Base-by-base conservation (phyloP, 2,888 invertebrate genomes). In the Cremastobaeus sp. region DNA sequence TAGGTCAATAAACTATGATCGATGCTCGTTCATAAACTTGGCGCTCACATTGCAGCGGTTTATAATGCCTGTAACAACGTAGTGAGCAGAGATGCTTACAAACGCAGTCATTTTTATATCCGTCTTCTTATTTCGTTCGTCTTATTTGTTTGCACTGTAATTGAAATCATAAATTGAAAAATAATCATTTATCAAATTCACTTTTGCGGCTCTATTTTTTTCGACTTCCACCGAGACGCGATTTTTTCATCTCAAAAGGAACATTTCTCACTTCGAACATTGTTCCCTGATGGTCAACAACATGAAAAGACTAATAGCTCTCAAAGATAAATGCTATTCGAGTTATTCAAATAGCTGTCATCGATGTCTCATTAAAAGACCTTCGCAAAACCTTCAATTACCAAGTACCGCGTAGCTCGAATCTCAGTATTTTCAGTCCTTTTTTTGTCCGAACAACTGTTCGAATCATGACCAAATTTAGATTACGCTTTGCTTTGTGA, bases 301-400 rank as follows among this genome's bases (percentile, higher is more conserved):
- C 54, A 75, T 50, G 68, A 59, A 74, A 74, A 78, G 74, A 76
- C 73, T 57, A 54, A 79, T 78, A 60, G 59, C 60, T 60, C 28
- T 54, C 60, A 59, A 52, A 60, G 54, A 50, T 41, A 37, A 68
- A 73, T 57, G 71, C 75, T 75, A 77, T 78, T 77, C 76, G 75
- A 77, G 73, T 66, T 76, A 77, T 75, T 76, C 78, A 78, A 78
- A 77, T 77, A 65, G 73, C 77, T 77, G 75, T 72, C 77, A 76
- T 76, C 73, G 55, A 59, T 76, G 76, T 76, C 76, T 77, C 80
- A 72, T 81, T 79, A 79, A 75, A 52, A 77, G 69, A 48, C 72
- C 65, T 70, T 60, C 59, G 43, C 65, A 60, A 78, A 71, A 73
- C 54, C 57, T 76, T 73, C 76, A 34, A 77, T 74, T 74, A 60